phyloP scores from a whole-genome alignment of 2,797 vertebrate species.

The Danio jaintianensis region DNA sequence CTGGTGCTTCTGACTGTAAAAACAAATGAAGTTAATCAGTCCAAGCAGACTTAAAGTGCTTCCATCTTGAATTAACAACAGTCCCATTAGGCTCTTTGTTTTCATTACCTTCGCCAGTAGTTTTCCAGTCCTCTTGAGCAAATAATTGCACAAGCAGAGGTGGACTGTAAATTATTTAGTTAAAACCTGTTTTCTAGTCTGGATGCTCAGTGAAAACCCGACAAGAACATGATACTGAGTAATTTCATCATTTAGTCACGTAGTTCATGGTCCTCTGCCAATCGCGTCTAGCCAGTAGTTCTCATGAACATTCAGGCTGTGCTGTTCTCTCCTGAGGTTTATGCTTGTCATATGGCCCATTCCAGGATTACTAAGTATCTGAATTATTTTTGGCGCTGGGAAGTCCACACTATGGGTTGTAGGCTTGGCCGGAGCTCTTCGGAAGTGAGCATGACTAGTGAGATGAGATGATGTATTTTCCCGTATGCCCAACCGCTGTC shows the following conservation, averaged over 20 bases:
- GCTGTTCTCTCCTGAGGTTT: slow-evolving; percentile 44
- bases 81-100: slow-evolving; percentile 26
- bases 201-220: background rate
- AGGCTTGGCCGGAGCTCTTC: background rate
- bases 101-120: slow-evolving; percentile 27
- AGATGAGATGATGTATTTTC: slow-evolving; percentile 4
- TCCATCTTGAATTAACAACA: slow-evolving; percentile 27
- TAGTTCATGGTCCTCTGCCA: background rate
- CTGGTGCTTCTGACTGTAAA: background rate
- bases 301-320: slow-evolving; percentile 31
- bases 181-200: background rate
- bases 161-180: background rate
- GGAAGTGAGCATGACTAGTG: background rate
- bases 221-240: background rate
- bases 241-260: background rate
- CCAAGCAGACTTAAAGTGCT: slow-evolving; percentile 6
- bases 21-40: slow-evolving; percentile 38
- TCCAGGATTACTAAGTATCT: slow-evolving; percentile 25
- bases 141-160: slow-evolving; percentile 1
- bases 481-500: slow-evolving; percentile 2
- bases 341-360: slow-evolving; percentile 8
- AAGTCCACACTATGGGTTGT: background rate
- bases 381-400: slow-evolving; percentile 32
- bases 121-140: slow-evolving; percentile 1
- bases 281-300: slow-evolving; percentile 13